Evolutionary conservation across 23 tunicate genomes (phyloP).

Genomic region (Halocynthia roretzi): DNA sequence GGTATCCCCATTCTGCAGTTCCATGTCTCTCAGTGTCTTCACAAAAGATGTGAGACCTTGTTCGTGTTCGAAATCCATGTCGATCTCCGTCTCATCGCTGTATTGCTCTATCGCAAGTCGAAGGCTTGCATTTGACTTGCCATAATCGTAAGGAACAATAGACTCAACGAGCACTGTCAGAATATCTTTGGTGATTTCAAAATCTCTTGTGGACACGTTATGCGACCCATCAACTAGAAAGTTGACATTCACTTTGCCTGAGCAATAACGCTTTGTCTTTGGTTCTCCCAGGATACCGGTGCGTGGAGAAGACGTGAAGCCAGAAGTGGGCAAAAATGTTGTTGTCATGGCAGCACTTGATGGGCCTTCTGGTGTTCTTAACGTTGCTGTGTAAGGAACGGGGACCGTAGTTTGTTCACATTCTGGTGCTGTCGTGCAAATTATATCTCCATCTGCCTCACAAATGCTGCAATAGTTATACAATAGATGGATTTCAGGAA

Average conservation of each 20-base stretch:
- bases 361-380: background rate
- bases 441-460: slow-evolving; percentile 1
- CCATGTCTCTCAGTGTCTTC: slow-evolving; percentile 25
- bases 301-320: slow-evolving; percentile 18
- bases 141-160: slow-evolving; percentile 32
- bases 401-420: slow-evolving; percentile 10
- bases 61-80: slow-evolving; percentile 4
- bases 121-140: slow-evolving; percentile 17
- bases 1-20: slow-evolving; percentile 19
- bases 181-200: slow-evolving; percentile 16
- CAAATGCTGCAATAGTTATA: slow-evolving; percentile 17
- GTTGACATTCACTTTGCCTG: slow-evolving; percentile 26
- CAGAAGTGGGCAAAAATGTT: background rate
- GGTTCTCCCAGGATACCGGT: slow-evolving; percentile 11
- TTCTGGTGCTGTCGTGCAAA: slow-evolving; percentile 10
- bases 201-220: slow-evolving; percentile 12
- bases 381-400: background rate
- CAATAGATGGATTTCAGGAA: too few relatives aligned
- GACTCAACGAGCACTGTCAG: slow-evolving; percentile 9
- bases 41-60: slow-evolving; percentile 21
- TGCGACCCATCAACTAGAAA: slow-evolving; percentile 31
- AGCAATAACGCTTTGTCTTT: slow-evolving; percentile 17
- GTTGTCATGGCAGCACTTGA: background rate
- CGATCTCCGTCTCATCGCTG: slow-evolving; percentile 18
- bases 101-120: slow-evolving; percentile 28